Conservation (phyloP, 1,140 invertebrate species). For the Drosophila baimaii region DNA sequence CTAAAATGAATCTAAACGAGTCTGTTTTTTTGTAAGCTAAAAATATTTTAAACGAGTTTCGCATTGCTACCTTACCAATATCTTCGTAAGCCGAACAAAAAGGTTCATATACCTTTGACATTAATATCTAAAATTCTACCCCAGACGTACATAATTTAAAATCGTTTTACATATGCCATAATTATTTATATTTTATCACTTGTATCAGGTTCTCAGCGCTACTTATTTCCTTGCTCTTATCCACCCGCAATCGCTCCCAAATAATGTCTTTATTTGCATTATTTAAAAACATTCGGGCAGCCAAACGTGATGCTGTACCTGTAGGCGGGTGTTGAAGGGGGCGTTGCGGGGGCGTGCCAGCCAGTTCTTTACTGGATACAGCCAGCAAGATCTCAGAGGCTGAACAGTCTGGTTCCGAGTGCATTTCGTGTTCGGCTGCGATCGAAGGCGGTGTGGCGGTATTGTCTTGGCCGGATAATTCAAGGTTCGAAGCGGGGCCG, state of each 20-base stretch:
- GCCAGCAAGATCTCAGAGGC: conserved; percentile 31
- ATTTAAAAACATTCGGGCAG: conserved; percentile 13
- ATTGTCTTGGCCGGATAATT: conserved; percentile 61
- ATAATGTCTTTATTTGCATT: conserved; percentile 47
- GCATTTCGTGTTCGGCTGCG: conserved; percentile 36
- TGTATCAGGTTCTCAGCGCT: background rate
- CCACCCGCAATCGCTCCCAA: conserved; percentile 3
- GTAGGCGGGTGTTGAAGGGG: conserved; percentile 38
- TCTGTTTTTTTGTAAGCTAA: too few species aligned
- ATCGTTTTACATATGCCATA: background rate
- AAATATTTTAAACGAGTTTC: too few species aligned
- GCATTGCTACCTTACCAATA: background rate
- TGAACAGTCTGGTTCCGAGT: conserved; percentile 61
- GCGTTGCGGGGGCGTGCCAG: conserved; percentile 53
- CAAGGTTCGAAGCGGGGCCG: conserved; percentile 65
- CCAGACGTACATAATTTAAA: background rate
- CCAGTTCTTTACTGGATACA: conserved; percentile 59
- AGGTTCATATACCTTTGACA: background rate
- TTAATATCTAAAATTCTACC: background rate
- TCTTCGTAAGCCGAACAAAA: too few species aligned
- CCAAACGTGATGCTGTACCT: conserved; percentile 30
- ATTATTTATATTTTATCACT: conserved; percentile 1
- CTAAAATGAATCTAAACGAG: too few species aligned
- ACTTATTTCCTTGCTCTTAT: background rate
- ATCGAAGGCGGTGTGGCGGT: conserved; percentile 45